A percentile compares a stretch with the other conserved stretches of the same genome.
Conservation (phyloP, 2,797 vertebrate genomes). For the Pseudochirops cupreus region DNA sequence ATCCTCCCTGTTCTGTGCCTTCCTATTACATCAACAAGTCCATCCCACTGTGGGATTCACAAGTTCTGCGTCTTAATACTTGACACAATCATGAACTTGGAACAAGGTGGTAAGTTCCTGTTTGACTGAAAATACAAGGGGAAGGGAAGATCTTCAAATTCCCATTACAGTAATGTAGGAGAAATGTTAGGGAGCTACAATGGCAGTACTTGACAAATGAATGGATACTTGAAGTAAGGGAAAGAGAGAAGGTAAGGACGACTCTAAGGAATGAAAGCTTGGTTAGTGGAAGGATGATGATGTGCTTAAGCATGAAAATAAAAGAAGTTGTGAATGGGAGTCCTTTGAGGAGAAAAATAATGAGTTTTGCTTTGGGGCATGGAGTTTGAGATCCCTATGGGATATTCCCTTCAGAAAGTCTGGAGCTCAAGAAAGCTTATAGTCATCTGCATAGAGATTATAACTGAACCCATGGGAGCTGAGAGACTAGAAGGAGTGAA, state of each 20-base stretch:
- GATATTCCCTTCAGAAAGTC: not conserved
- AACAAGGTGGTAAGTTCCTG: no score
- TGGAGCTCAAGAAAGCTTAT: not conserved
- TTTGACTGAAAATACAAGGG: no score
- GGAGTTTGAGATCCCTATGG: not conserved
- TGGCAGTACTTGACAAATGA: not conserved
- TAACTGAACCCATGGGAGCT: not conserved
- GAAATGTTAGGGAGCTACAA: not conserved
- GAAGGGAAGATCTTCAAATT: no score
- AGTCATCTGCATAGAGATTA: not conserved
- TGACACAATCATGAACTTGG: no score
- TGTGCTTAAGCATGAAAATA: not conserved
- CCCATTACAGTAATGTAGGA: not conserved
- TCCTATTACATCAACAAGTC: no score
- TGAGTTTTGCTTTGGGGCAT: conserved; percentile 10
- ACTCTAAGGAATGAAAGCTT: not conserved
- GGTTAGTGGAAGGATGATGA: not conserved
- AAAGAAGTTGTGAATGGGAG: not conserved
- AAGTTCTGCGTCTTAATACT: no score
- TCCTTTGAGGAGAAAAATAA: conserved; percentile 7
- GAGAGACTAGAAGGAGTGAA: not conserved
- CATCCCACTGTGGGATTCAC: no score
- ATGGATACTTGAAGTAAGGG: not conserved
- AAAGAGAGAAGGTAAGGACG: not conserved
- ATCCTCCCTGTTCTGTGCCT: no score